Percentiles rank a stretch among this genome's conserved stretches.
These are phyloP conservation scores for Egretta garzetta DNA, from an alignment of 2,113 vertebrate species.

Conservation along the genomic window DNA sequence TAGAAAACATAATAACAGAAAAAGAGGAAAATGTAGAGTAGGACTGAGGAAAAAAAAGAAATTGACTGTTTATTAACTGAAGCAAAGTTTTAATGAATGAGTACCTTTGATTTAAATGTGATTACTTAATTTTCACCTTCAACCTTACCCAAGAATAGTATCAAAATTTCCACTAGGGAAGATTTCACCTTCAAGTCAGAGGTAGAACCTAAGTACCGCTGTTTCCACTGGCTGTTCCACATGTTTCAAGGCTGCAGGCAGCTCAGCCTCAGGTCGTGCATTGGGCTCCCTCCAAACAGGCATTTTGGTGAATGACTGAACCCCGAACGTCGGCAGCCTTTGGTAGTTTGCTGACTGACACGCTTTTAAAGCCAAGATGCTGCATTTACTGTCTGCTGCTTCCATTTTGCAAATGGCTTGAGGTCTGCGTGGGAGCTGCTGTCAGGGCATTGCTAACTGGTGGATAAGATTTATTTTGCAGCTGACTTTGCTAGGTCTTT, in stretches of 20 bases:
- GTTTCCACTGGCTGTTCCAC: not conserved
- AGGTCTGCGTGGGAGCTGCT: not conserved
- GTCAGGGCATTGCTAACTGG: rapidly evolving
- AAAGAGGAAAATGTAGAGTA: not conserved
- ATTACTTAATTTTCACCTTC: not conserved
- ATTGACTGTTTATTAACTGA: not conserved
- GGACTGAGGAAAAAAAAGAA: not conserved
- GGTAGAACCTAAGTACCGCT: not conserved
- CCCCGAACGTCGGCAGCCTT: not conserved
- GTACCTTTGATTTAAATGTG: not conserved
- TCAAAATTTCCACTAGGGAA: not conserved
- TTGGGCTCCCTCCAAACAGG: not conserved
- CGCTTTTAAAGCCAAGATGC: not conserved
- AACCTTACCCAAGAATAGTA: not conserved
- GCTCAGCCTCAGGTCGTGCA: rapidly evolving
- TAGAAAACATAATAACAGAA: not conserved
- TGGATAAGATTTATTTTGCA: not conserved
- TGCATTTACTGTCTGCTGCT: not conserved
- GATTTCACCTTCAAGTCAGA: not conserved
- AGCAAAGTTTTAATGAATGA: not conserved
- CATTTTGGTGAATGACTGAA: not conserved
- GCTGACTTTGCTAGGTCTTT: not conserved
- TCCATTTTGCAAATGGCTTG: not conserved
- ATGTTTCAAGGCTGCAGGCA: not conserved
- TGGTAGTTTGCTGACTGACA: not conserved